Evolutionary conservation across 2,888 invertebrate genomes (phyloP).

Genomic region (Sesamia inferens): DNA sequence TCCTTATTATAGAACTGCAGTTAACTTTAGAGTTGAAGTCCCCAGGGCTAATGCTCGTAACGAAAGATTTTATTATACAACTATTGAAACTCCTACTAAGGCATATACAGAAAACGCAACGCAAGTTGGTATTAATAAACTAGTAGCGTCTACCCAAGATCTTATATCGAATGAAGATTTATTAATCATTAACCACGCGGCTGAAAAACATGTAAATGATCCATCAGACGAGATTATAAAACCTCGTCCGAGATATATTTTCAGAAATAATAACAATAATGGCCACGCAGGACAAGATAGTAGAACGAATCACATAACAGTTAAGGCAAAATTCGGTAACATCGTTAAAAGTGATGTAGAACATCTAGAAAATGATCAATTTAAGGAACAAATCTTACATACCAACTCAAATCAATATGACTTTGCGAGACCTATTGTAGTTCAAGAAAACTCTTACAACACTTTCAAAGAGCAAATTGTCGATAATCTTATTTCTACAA

Average conservation of each 20-base stretch:
- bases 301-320: slow-evolving; percentile 75
- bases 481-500: slow-evolving; percentile 84
- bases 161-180: slow-evolving; percentile 91
- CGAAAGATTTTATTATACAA: slow-evolving; percentile 79
- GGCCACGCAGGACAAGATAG: slow-evolving; percentile 62
- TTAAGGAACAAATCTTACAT: slow-evolving; percentile 67
- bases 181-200: slow-evolving; percentile 90
- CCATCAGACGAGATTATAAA: slow-evolving; percentile 81
- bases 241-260: slow-evolving; percentile 71
- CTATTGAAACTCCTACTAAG: slow-evolving; percentile 66
- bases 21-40: slow-evolving; percentile 76
- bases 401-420: slow-evolving; percentile 75
- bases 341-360: slow-evolving; percentile 75
- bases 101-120: slow-evolving; percentile 66
- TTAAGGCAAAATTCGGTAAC: slow-evolving; percentile 81
- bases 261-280: slow-evolving; percentile 62
- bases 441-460: slow-evolving; percentile 77
- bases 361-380: slow-evolving; percentile 66
- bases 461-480: slow-evolving; percentile 80
- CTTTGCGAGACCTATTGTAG: slow-evolving; percentile 87
- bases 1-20: slow-evolving; percentile 75
- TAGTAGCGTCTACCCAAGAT: slow-evolving; percentile 90
- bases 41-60: slow-evolving; percentile 76
- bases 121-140: slow-evolving; percentile 82
- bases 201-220: slow-evolving; percentile 76